Evolutionary conservation across 2,888 invertebrate species (phyloP).

Genomic region (Coelinius sp.): DNA sequence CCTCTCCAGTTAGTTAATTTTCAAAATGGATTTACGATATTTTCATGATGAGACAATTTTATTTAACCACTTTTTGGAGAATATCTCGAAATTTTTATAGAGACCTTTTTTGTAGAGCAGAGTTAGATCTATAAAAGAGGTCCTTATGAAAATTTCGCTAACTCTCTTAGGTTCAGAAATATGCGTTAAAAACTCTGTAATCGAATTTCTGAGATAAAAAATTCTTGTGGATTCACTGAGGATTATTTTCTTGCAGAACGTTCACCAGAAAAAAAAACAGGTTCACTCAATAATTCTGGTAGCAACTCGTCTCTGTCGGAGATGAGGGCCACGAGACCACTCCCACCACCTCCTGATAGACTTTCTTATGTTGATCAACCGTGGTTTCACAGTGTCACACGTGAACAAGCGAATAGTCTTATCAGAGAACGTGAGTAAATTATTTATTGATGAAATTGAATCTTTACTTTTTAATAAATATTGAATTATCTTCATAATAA

Average conservation of each 20-base stretch:
- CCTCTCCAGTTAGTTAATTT: conserved; percentile 64
- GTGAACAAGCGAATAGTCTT: conserved; percentile 62
- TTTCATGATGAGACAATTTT: not conserved
- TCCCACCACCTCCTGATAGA: conserved; percentile 62
- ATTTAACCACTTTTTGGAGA: not conserved
- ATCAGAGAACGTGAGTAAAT: conserved; percentile 62
- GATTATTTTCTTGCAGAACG: conserved; percentile 56
- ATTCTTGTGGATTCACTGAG: not conserved
- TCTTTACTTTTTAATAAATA: too few relatives aligned
- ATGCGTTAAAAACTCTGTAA: not conserved
- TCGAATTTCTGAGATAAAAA: too few relatives aligned
- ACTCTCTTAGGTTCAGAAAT: too few relatives aligned
- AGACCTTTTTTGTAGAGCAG: too few relatives aligned
- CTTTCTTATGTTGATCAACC: conserved; percentile 61
- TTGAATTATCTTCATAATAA: too few relatives aligned
- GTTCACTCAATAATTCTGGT: conserved; percentile 52
- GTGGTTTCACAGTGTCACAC: conserved; percentile 66
- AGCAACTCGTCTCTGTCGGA: conserved; percentile 55
- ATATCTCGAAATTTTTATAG: not conserved
- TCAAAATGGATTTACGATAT: not conserved
- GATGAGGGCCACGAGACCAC: conserved; percentile 62
- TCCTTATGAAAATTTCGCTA: not conserved
- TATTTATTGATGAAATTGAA: conserved; percentile 4
- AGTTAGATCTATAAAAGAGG: too few relatives aligned
- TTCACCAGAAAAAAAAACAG: conserved; percentile 64